phyloP scores from a whole-genome alignment of 2,888 invertebrate genomes.

The Keiferia lycopersicella region DNA sequence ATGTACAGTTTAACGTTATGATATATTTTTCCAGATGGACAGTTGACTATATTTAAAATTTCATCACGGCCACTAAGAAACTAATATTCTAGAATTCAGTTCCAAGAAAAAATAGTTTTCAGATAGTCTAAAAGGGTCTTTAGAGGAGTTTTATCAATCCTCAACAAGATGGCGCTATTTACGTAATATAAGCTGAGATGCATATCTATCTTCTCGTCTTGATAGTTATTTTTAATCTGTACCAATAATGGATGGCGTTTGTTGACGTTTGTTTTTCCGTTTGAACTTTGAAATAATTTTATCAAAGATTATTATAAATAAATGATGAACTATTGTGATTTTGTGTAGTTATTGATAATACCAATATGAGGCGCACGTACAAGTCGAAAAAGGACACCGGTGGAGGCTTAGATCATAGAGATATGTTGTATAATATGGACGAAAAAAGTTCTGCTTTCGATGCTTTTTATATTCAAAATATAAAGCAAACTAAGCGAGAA shows the following conservation, averaged over 20 bases:
- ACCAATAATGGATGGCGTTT: background rate
- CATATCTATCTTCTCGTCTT: no score
- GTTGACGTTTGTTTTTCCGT: constrained; percentile 27
- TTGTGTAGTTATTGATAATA: background rate
- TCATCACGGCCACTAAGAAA: no score
- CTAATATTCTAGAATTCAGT: no score
- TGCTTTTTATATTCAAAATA: constrained; percentile 72
- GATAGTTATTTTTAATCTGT: background rate
- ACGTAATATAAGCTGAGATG: no score
- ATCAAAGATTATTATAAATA: background rate
- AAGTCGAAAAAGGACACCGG: constrained; percentile 63
- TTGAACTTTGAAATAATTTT: constrained; percentile 27
- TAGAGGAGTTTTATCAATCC: no score
- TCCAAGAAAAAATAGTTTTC: no score
- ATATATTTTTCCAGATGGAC: no score
- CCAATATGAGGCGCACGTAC: constrained; percentile 64
- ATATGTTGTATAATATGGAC: constrained; percentile 58
- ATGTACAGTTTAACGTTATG: no score
- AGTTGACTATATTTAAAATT: no score
- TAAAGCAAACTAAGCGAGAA: constrained; percentile 72
- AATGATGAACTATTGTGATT: background rate
- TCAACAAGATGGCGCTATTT: no score
- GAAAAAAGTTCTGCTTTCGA: constrained; percentile 65
- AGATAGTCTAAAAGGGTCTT: no score
- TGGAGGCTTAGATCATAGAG: constrained; percentile 57